phyloP scores from a whole-genome alignment of 2,797 vertebrate genomes.

The Myotis planiceps region DNA sequence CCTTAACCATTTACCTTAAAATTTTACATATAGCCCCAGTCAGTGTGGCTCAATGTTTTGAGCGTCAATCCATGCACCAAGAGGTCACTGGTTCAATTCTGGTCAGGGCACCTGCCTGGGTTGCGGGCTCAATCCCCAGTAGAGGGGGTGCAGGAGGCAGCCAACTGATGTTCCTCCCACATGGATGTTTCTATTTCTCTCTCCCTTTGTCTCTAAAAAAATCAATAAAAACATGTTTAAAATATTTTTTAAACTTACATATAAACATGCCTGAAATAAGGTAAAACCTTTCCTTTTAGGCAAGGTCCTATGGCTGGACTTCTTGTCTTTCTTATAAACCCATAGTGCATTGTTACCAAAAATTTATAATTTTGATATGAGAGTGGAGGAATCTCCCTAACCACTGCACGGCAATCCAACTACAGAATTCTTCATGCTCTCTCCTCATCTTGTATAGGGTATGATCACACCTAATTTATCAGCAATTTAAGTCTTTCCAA shows the following conservation, averaged over 20 bases:
- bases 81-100: too few relatives aligned
- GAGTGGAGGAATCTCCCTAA: neutral
- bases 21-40: neutral
- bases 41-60: too few relatives aligned
- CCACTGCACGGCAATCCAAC: too few relatives aligned
- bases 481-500: neutral
- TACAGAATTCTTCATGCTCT: neutral
- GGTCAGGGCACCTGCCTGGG: too few relatives aligned
- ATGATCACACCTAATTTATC: neutral
- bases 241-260: neutral
- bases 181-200: too few relatives aligned
- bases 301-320: neutral
- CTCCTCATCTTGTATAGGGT: neutral
- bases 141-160: too few relatives aligned
- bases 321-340: neutral
- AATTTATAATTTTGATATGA: neutral
- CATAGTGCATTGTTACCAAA: neutral
- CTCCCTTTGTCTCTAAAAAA: too few relatives aligned
- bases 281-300: neutral
- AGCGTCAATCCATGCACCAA: too few relatives aligned
- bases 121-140: too few relatives aligned
- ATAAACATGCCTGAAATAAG: neutral
- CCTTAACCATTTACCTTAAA: neutral
- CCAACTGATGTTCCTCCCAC: too few relatives aligned
- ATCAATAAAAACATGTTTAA: too few relatives aligned